phyloP scores from a whole-genome alignment of 2,113 vertebrate genomes.

The Monopterus albus region DNA sequence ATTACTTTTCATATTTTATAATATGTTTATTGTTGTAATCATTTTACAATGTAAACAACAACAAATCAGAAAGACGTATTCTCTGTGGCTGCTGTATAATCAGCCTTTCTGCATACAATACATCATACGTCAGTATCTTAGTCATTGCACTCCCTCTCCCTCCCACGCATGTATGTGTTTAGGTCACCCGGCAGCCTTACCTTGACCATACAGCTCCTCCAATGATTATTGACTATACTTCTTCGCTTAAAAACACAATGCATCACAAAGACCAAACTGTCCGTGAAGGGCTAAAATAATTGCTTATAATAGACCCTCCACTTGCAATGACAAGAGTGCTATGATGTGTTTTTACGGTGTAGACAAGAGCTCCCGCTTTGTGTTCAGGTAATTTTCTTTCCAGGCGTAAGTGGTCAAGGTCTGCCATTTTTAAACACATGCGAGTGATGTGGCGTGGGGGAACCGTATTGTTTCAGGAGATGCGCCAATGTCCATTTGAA shows the following conservation, averaged over 20 bases:
- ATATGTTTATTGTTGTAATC: background rate
- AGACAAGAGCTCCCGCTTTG: conserved; percentile 77
- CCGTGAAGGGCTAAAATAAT: conserved; percentile 81
- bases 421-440: conserved; percentile 67
- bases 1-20: background rate
- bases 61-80: background rate
- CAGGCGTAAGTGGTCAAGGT: conserved; percentile 80
- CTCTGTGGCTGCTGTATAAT: background rate
- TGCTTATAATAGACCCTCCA: conserved; percentile 81
- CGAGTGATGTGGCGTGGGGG: conserved; percentile 63
- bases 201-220: conserved; percentile 73
- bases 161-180: conserved; percentile 44
- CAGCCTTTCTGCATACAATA: conserved; percentile 27
- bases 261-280: conserved; percentile 79
- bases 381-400: conserved; percentile 82
- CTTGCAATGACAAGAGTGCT: conserved; percentile 77
- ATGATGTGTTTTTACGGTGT: conserved; percentile 75
- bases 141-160: conserved; percentile 3
- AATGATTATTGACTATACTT: conserved; percentile 67
- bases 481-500: conserved; percentile 75
- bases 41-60: too few species aligned
- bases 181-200: conserved; percentile 72
- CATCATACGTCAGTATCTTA: conserved; percentile 21
- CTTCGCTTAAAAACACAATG: conserved; percentile 73
- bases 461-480: conserved; percentile 78